Evolutionary conservation across 53 echinoderm and acorn worm genomes (phyloP).

Genomic region (Echinometra lucunter): DNA sequence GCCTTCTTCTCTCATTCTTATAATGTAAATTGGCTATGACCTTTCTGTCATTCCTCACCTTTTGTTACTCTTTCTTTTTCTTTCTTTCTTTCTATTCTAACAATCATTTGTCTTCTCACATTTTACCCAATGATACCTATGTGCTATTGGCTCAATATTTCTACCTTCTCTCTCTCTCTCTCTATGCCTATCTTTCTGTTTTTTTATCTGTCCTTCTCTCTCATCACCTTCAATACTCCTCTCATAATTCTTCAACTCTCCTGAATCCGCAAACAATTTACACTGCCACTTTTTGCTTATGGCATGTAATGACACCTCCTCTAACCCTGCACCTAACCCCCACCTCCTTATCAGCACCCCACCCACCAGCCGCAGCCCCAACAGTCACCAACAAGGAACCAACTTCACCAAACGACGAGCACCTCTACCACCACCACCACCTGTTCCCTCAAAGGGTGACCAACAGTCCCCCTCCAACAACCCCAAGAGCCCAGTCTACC

Average conservation of each 20-base stretch:
- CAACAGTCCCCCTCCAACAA: conserved; percentile 5
- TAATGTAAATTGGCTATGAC: not conserved
- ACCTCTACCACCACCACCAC: conserved; percentile 66
- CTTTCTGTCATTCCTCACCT: not conserved
- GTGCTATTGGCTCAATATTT: not conserved
- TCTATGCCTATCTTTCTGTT: not conserved
- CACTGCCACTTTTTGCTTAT: not conserved
- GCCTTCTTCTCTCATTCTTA: not conserved
- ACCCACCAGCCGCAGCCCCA: conserved; percentile 40
- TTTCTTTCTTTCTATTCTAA: not conserved
- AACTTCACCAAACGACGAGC: conserved; percentile 62
- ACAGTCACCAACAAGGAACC: conserved; percentile 2
- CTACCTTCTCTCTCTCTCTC: not conserved
- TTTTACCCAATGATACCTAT: too few relatives aligned
- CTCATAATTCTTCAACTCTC: not conserved
- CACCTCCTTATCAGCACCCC: not conserved
- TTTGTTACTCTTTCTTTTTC: not conserved
- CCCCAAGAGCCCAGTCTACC: conserved; percentile 51
- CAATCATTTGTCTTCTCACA: not conserved
- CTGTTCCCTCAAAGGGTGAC: conserved; percentile 34
- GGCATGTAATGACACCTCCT: conserved; percentile 15
- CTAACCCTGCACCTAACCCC: not conserved
- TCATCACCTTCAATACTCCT: not conserved
- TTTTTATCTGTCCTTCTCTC: not conserved
- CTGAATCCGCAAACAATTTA: not conserved